Evolutionary conservation across 1,140 invertebrate species (phyloP), one percentile per base, ranked within the genome.

Genomic region (Ostrea edulis): DNA sequence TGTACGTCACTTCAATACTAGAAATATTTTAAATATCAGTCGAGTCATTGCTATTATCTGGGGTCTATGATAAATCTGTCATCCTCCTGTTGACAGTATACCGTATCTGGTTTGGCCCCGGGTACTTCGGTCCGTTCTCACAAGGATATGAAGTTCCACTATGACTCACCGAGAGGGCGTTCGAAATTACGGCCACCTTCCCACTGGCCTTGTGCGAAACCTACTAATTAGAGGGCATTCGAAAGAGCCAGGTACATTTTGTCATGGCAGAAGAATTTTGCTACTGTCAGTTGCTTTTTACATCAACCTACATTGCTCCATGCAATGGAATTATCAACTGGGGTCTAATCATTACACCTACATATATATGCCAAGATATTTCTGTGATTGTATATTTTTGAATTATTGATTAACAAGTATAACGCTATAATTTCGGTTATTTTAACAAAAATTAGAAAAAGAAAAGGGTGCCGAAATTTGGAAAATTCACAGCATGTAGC

Each of bases 21-120:
- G 68, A 77, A 77, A 77, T 77, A 77, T 77, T 77, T 77, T 8
- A 77, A 77, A 77, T 77, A 77, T 77, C 25, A 77, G 68, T 77
- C 68, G 68, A 35, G 68, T 77, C 22, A 25, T 77, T 25, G 25
- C 29, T 35, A 77, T 77, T 77, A 77, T 77, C 68, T 77, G 25
- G 25, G 25, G 68, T 77, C 68, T 35, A 77, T 35, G 68, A 77
- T 77, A 77, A 77, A 77, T 14, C 25, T 77, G 68, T 77, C 68
- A 77, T 77, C 68, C 68, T 35, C 11, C 25, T 29, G 14, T 17
- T 77, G 68, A 77, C 68, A 14, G 68, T 77, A 29, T 2, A 44
- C 0, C 9, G 12, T 77, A 77, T 77, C 68, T 77, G 68, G 68
- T 77, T 35, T 77, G 9, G 68, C 68, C 68, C 68, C 22, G 68